These are phyloP conservation scores for Apodemia zela DNA, from an alignment of 2,888 invertebrate genomes.

Conservation along the genomic window DNA sequence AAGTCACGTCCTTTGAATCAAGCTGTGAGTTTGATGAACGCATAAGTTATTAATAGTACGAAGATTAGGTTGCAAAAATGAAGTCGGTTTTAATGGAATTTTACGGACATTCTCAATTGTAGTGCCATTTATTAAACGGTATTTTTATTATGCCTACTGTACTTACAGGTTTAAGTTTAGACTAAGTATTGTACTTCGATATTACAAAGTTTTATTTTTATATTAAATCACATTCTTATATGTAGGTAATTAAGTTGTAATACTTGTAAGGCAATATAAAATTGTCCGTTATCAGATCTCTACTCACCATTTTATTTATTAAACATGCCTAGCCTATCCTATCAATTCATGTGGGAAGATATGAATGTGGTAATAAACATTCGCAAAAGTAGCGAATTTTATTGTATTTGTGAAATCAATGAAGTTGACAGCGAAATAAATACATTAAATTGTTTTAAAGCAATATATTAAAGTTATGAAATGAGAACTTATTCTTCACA, in stretches of 20 bases:
- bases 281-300: conserved; percentile 4
- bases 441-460: no score
- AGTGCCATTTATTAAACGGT: conserved; percentile 15
- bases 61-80: neutral
- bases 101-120: conserved; percentile 8
- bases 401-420: no score
- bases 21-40: neutral
- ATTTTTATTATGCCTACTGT: conserved; percentile 11
- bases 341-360: neutral
- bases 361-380: neutral
- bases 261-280: neutral
- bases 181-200: conserved; percentile 6
- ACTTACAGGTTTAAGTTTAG: conserved; percentile 8
- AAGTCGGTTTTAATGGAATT: neutral
- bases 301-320: conserved; percentile 10
- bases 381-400: no score
- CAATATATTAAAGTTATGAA: no score
- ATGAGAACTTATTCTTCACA: no score
- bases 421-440: no score
- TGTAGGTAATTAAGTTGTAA: conserved; percentile 11
- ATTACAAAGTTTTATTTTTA: conserved; percentile 15
- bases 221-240: conserved; percentile 13
- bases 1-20: neutral
- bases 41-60: neutral
- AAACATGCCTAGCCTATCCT: neutral